Evolutionary conservation across 2,888 invertebrate genomes (phyloP).

Genomic region (Meteorus colon): DNA sequence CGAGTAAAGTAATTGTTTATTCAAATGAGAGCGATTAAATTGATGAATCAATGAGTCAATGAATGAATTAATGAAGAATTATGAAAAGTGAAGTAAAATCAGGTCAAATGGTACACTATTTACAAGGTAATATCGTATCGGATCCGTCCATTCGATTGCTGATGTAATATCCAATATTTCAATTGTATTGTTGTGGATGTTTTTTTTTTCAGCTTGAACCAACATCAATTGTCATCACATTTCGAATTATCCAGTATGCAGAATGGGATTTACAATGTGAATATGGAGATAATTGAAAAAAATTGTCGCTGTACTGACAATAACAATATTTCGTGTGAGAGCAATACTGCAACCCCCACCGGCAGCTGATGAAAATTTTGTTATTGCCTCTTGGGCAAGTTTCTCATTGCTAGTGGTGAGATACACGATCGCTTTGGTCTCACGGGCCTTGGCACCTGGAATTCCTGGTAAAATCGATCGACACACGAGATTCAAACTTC

Average conservation of each 20-base stretch:
- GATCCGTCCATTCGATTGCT: neutral
- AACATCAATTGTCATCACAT: neutral
- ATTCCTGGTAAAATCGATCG: constrained; percentile 64
- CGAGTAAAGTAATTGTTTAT: neutral
- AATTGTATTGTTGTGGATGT: neutral
- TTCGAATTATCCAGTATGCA: neutral
- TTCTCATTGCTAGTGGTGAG: constrained; percentile 68
- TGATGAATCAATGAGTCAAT: neutral
- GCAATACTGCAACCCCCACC: neutral
- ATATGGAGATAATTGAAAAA: constrained; percentile 14
- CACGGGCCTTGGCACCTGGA: constrained; percentile 52
- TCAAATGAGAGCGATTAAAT: neutral
- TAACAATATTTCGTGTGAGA: neutral
- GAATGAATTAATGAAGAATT: neutral
- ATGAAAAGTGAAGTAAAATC: constrained; percentile 1
- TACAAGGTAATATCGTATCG: constrained; percentile 9
- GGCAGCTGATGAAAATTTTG: constrained; percentile 48
- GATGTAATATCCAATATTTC: neutral
- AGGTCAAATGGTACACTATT: constrained; percentile 1
- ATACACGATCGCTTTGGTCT: constrained; percentile 60
- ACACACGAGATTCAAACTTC: constrained; percentile 63
- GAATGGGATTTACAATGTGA: neutral
- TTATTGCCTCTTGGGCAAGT: constrained; percentile 67
- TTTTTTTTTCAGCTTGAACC: neutral
- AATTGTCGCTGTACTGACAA: neutral